Base-by-base conservation (phyloP, 2,113 vertebrate genomes). In the Saccopteryx bilineata region DNA sequence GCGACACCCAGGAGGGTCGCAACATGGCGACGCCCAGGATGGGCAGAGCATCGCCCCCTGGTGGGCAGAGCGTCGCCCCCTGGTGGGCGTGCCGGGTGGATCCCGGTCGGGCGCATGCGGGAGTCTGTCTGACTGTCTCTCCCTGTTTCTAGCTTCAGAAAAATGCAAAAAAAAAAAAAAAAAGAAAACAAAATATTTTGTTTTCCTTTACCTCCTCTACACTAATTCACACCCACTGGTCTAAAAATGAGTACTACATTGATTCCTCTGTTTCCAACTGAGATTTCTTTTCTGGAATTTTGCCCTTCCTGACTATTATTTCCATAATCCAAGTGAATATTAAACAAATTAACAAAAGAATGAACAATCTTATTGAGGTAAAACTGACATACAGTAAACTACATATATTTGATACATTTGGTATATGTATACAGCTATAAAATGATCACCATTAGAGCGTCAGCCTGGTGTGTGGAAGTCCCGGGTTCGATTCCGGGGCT, bases 261-360 rank as follows among this genome's bases (percentile, higher is more conserved):
- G 5, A 76, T 61, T 85, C 19, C 50, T 87, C 26, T 60, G 28
- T 68, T 60, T 85, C 13, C 75, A 74, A 72, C 21, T 80, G 60
- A 71, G 39, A 52, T 72, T 31, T 66, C 69, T 85, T 88, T 85
- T 14, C 31, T 66, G 31, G 69, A 23, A 9, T 89, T 60, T 84
- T 68, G 52, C 31, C 61, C 66, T 88, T 85, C 39, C 19, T 60
- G 33, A 81, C 19, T 72, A 48, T 52, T 68, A 84, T 72, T 26
- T 63, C 61, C 46, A 78, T 21, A 12, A 93, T 54, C 84, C 66
- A 89, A 24, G 15, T 68, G 28, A 39, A 72, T 91, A 56, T 56
- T 87, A 17, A 85, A 81, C 28, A 78, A 78, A 78, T 9, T 58
- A 93, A 90, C 39, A 68, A 46, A 14, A 87, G 48, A 79, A 94